Percentiles rank a stretch among this genome's conserved stretches.
Conservation (phyloP, 2,797 vertebrate species). For the Vespertilio murinus region DNA sequence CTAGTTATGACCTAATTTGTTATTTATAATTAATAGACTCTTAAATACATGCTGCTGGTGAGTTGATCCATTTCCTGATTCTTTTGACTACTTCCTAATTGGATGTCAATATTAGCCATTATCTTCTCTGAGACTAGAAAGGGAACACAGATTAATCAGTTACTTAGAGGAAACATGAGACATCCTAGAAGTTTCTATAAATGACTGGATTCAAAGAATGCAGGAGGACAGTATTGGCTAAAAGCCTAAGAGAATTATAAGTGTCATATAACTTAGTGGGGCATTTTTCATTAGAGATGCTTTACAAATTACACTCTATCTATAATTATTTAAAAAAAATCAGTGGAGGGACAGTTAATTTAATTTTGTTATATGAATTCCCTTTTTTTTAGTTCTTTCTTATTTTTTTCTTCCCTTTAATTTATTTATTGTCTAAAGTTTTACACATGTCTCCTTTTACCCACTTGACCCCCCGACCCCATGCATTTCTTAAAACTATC, state of each 20-base stretch:
- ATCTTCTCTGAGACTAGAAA: neutral
- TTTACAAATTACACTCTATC: neutral
- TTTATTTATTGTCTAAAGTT: too few relatives aligned
- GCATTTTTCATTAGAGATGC: neutral
- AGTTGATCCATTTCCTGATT: neutral
- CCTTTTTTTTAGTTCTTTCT: neutral
- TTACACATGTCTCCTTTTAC: too few relatives aligned
- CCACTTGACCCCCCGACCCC: too few relatives aligned
- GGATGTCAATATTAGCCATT: neutral
- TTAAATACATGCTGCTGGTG: neutral
- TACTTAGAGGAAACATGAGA: neutral
- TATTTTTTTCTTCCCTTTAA: too few relatives aligned
- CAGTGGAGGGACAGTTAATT: neutral
- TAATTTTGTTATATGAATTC: slow-evolving; percentile 55
- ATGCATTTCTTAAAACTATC: slow-evolving; percentile 31
- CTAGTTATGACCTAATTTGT: neutral
- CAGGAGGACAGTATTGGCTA: neutral
- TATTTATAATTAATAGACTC: neutral
- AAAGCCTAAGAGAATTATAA: neutral
- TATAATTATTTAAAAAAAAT: neutral
- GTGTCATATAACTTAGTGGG: neutral
- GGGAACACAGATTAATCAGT: neutral
- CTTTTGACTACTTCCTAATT: neutral
- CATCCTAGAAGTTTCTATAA: neutral
- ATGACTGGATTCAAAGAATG: neutral